A percentile compares a stretch with the other conserved stretches of the same genome.
These are phyloP conservation scores for human (Homo sapiens) DNA, from an alignment of 2,113 vertebrate genomes.

Conservation along the genomic window DNA sequence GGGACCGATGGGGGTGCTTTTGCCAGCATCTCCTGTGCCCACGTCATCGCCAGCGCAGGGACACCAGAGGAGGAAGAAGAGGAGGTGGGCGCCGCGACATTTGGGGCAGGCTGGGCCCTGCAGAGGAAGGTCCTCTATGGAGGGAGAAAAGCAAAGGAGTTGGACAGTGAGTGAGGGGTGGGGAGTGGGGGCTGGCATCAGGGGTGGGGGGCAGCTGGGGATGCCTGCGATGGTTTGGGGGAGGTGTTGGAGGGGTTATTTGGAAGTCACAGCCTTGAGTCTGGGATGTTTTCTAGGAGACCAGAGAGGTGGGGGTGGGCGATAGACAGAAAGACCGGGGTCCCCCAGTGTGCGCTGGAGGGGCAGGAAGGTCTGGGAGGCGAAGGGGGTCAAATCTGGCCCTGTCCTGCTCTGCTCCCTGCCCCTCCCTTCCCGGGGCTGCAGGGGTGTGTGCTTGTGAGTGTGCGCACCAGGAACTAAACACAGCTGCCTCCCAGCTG, in stretches of 20 bases:
- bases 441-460: slow-evolving; percentile 73
- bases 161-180: slow-evolving; percentile 88
- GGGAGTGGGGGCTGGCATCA: background rate
- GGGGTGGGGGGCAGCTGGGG: background rate
- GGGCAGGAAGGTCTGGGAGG: background rate
- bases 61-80: slow-evolving; percentile 73
- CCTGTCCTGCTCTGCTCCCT: slow-evolving; percentile 5
- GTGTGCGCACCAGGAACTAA: slow-evolving; percentile 72
- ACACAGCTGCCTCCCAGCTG: slow-evolving; percentile 80
- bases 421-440: slow-evolving; percentile 50
- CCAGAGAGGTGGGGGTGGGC: background rate
- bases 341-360: background rate
- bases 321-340: background rate
- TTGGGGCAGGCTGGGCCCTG: slow-evolving; percentile 88
- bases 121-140: slow-evolving; percentile 90
- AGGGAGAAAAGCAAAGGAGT: slow-evolving; percentile 88
- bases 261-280: slow-evolving; percentile 22
- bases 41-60: slow-evolving; percentile 70
- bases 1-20: slow-evolving; percentile 74
- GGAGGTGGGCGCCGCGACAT: slow-evolving; percentile 57
- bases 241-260: background rate
- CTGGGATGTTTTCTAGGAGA: slow-evolving; percentile 26
- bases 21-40: slow-evolving; percentile 78
- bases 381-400: background rate
- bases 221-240: background rate